phyloP scores from a whole-genome alignment of 1,140 invertebrate genomes.

The Chelonus insularis region DNA sequence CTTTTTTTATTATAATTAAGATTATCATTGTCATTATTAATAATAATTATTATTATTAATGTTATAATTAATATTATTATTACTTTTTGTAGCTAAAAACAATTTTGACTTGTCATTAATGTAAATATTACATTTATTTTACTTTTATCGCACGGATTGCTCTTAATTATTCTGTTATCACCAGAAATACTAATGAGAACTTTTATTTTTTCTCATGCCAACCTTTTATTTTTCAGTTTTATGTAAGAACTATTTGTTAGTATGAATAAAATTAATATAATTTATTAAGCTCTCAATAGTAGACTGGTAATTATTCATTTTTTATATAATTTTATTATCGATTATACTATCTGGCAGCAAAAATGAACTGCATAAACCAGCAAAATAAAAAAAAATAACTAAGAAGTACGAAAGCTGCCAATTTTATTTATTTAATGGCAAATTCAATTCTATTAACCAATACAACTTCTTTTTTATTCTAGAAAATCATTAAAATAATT shows the following conservation, averaged over 20 bases:
- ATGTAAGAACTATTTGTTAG: too few relatives aligned
- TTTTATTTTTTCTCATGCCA: too few relatives aligned
- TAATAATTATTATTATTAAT: slow-evolving; percentile 8
- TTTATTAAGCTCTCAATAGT: too few relatives aligned
- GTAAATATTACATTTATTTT: not conserved
- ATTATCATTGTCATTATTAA: slow-evolving; percentile 16
- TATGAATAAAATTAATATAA: too few relatives aligned
- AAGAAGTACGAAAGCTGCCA: slow-evolving; percentile 58
- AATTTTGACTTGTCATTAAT: not conserved
- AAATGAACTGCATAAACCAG: slow-evolving; percentile 20
- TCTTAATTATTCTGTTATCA: too few relatives aligned
- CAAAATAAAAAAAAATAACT: slow-evolving; percentile 49
- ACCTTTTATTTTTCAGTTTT: too few relatives aligned
- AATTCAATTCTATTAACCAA: slow-evolving; percentile 47
- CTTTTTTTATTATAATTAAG: slow-evolving; percentile 31
- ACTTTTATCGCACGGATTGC: too few relatives aligned
- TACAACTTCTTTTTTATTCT: slow-evolving; percentile 36
- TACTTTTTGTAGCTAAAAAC: not conserved
- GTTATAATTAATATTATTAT: slow-evolving; percentile 2
- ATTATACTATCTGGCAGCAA: too few relatives aligned
- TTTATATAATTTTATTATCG: too few relatives aligned
- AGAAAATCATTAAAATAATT: not conserved
- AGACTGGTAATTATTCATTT: too few relatives aligned
- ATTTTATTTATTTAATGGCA: slow-evolving; percentile 44
- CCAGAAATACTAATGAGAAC: too few relatives aligned